Conservation (phyloP, 2,113 vertebrate species). For the Puntigrus tetrazona region DNA sequence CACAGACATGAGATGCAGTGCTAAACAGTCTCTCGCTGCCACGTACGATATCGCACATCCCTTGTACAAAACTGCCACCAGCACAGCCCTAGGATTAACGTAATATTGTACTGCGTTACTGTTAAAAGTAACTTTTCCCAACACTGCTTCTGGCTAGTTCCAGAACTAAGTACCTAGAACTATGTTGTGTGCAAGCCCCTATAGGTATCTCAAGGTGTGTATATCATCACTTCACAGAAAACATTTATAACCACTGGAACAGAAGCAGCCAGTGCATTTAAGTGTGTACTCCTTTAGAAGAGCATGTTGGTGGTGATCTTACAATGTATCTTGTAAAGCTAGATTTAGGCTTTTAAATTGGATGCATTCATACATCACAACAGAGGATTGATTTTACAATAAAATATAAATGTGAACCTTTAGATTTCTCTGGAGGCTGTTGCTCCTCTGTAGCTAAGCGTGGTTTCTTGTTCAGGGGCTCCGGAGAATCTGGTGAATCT, state of each 20-base stretch:
- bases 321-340: background rate
- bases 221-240: background rate
- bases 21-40: too few relatives aligned
- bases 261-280: background rate
- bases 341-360: background rate
- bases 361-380: background rate
- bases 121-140: too few relatives aligned
- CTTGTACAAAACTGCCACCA: too few relatives aligned
- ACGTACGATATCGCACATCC: too few relatives aligned
- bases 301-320: background rate
- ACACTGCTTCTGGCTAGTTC: too few relatives aligned
- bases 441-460: slow-evolving; percentile 85
- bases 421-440: slow-evolving; percentile 84
- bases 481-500: slow-evolving; percentile 97
- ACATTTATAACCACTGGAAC: background rate
- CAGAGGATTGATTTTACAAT: slow-evolving; percentile 1
- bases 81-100: too few relatives aligned
- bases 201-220: background rate
- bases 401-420: slow-evolving; percentile 76
- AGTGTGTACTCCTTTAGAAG: background rate
- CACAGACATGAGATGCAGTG: too few relatives aligned
- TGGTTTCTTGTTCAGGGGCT: slow-evolving; percentile 95
- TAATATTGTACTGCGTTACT: too few relatives aligned
- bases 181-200: too few relatives aligned
- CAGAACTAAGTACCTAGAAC: too few relatives aligned